Evolutionary conservation across 1,140 invertebrate genomes (phyloP).

Genomic region (Contarinia nasturtii): DNA sequence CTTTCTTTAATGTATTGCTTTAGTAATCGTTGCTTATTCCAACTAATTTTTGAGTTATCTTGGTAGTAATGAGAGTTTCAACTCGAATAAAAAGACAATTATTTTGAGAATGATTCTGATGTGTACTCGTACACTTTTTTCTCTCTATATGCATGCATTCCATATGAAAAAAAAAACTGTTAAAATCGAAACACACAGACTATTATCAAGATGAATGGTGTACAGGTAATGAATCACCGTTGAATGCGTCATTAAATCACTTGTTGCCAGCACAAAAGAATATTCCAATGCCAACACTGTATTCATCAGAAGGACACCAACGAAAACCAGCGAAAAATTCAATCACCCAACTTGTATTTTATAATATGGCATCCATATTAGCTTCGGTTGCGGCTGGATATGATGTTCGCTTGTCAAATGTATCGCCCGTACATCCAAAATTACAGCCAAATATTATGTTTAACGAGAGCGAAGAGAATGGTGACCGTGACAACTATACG

Average conservation of each 20-base stretch:
- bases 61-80: neutral
- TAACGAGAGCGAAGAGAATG: neutral
- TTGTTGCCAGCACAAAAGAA: constrained; percentile 23
- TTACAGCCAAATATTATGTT: constrained; percentile 31
- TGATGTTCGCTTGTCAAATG: constrained; percentile 72
- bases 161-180: constrained; percentile 8
- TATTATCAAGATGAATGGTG: constrained; percentile 43
- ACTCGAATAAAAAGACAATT: neutral
- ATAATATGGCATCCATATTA: constrained; percentile 77
- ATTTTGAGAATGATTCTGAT: neutral
- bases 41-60: neutral
- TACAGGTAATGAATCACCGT: constrained; percentile 9
- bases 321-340: constrained; percentile 45
- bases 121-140: neutral
- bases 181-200: constrained; percentile 19
- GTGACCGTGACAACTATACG: constrained; percentile 14
- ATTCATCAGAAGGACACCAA: constrained; percentile 30
- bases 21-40: no score
- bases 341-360: constrained; percentile 64
- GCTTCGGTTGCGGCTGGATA: constrained; percentile 77
- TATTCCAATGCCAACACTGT: constrained; percentile 56
- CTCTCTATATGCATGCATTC: neutral
- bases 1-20: neutral
- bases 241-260: constrained; percentile 9
- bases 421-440: constrained; percentile 63